Evolutionary conservation across 1,140 invertebrate species (phyloP).

Genomic region (Asbolus verrucosus): DNA sequence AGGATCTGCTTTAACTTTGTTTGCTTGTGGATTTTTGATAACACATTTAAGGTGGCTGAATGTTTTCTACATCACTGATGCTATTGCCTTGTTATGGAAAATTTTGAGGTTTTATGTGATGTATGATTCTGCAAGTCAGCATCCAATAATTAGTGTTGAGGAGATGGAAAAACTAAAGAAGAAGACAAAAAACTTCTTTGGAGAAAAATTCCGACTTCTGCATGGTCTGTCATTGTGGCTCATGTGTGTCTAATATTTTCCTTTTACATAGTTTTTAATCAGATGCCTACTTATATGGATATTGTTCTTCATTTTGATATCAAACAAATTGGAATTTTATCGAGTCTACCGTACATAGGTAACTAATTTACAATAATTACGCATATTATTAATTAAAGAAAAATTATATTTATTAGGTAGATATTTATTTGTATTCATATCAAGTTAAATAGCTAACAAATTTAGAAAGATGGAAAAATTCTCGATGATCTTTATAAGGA

Average conservation of each 20-base stretch:
- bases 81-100: slow-evolving; percentile 62
- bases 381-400: neutral
- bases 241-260: slow-evolving; percentile 92
- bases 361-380: slow-evolving; percentile 9
- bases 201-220: slow-evolving; percentile 81
- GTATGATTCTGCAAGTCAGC: slow-evolving; percentile 83
- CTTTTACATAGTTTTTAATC: slow-evolving; percentile 92
- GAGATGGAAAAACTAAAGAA: slow-evolving; percentile 79
- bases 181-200: slow-evolving; percentile 71
- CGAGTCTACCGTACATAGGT: slow-evolving; percentile 85
- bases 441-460: neutral
- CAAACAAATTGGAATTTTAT: slow-evolving; percentile 83
- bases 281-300: slow-evolving; percentile 92
- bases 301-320: slow-evolving; percentile 88
- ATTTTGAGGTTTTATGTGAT: slow-evolving; percentile 84
- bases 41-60: too few relatives aligned
- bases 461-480: neutral
- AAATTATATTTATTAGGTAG: slow-evolving; percentile 4
- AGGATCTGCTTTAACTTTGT: too few relatives aligned
- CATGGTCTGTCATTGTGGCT: slow-evolving; percentile 90
- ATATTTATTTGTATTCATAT: neutral
- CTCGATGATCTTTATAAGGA: slow-evolving; percentile 5
- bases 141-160: slow-evolving; percentile 83
- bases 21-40: too few relatives aligned
- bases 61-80: too few relatives aligned